phyloP scores from a whole-genome alignment of 2,888 invertebrate species.

The Drosophila gaucha region DNA sequence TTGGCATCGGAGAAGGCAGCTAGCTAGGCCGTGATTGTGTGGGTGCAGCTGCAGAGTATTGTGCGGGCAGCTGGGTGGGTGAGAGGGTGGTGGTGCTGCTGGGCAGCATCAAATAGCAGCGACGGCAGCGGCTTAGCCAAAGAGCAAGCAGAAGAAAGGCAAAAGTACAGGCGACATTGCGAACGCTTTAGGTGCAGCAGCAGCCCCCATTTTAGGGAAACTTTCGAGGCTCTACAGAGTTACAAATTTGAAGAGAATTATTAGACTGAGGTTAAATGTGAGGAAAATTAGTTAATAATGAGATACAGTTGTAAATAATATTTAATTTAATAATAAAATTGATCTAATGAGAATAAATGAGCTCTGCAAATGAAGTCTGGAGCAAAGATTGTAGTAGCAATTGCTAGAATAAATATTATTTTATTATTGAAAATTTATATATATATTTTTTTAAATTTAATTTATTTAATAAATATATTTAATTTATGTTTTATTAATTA shows the following conservation, averaged over 20 bases:
- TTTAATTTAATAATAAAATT: not conserved
- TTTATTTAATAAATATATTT: too few species aligned
- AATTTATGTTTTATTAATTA: too few species aligned
- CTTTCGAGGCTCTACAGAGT: constrained; percentile 26
- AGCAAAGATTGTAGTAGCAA: too few species aligned
- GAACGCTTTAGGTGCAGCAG: constrained; percentile 59
- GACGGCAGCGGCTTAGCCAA: constrained; percentile 55
- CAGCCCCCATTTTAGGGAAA: not conserved
- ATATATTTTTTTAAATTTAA: too few species aligned
- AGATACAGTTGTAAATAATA: too few species aligned
- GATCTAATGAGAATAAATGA: not conserved
- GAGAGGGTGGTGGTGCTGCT: not conserved
- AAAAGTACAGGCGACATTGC: constrained; percentile 57
- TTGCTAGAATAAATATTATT: too few species aligned
- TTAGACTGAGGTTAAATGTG: not conserved
- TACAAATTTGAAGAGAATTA: constrained; percentile 7
- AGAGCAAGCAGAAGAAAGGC: constrained; percentile 64
- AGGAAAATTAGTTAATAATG: not conserved
- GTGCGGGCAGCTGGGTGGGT: not conserved
- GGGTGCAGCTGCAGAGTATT: constrained; percentile 48
- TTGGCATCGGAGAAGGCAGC: constrained; percentile 19
- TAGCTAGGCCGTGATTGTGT: constrained; percentile 51
- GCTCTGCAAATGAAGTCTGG: too few species aligned
- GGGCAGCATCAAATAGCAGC: constrained; percentile 56
- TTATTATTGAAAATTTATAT: too few species aligned